A percentile compares a stretch with the other conserved stretches of the same genome.
Conservation (phyloP, 2,888 invertebrate species). For the Aphidius colemani region DNA sequence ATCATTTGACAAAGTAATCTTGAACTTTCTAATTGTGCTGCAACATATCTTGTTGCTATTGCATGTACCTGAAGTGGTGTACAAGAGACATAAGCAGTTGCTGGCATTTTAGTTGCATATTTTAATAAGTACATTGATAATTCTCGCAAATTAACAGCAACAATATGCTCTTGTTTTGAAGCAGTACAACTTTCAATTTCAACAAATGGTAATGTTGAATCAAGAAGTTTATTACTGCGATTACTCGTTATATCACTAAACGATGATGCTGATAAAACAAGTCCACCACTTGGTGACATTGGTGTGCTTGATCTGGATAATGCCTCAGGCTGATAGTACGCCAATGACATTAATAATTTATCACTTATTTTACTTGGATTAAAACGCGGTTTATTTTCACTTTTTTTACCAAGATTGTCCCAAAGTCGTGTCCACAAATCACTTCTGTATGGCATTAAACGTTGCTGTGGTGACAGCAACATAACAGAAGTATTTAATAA, state of each 20-base stretch:
- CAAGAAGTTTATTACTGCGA: slow-evolving; percentile 50
- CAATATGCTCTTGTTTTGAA: slow-evolving; percentile 85
- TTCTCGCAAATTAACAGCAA: slow-evolving; percentile 85
- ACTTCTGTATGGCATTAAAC: slow-evolving; percentile 79
- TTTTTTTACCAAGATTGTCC: slow-evolving; percentile 70
- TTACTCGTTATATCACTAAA: slow-evolving; percentile 52
- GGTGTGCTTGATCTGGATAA: slow-evolving; percentile 84
- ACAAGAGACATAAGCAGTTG: slow-evolving; percentile 57
- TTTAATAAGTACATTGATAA: slow-evolving; percentile 82
- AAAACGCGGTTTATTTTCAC: slow-evolving; percentile 68
- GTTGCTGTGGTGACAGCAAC: slow-evolving; percentile 81
- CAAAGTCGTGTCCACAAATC: slow-evolving; percentile 85
- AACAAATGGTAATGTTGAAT: slow-evolving; percentile 71
- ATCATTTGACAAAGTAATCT: slow-evolving; percentile 77
- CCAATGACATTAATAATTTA: slow-evolving; percentile 77
- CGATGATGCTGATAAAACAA: slow-evolving; percentile 48
- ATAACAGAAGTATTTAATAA: slow-evolving; percentile 83
- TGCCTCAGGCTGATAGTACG: slow-evolving; percentile 87
- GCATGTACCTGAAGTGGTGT: slow-evolving; percentile 77
- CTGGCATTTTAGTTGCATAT: slow-evolving; percentile 61
- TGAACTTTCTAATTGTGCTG: slow-evolving; percentile 80
- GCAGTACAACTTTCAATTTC: slow-evolving; percentile 86
- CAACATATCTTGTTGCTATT: slow-evolving; percentile 79
- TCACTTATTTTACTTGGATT: slow-evolving; percentile 74
- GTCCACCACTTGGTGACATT: slow-evolving; percentile 73